Percentiles rank a stretch among this genome's conserved stretches.
phyloP scores from a whole-genome alignment of 92 coral and sea anemone species.

The Ricordea florida region DNA sequence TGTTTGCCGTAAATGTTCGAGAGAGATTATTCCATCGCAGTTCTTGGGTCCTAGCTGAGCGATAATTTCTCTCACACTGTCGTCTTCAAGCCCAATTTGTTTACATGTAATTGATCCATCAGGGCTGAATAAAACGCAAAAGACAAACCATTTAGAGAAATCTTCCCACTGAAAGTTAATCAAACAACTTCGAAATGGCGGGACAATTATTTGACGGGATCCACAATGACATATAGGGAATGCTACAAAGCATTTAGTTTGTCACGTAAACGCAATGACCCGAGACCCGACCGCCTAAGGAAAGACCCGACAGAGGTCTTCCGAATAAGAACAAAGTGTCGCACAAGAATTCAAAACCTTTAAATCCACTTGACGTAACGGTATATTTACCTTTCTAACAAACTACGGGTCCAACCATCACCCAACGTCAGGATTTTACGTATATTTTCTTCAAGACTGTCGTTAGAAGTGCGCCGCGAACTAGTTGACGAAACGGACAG shows the following conservation, averaged over 20 bases:
- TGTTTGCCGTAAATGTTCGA: conserved; percentile 28
- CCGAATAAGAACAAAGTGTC: neutral
- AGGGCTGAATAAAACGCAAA: conserved; percentile 55
- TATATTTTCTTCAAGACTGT: conserved; percentile 81
- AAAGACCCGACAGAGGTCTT: conserved; percentile 34
- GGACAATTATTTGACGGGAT: conserved; percentile 20
- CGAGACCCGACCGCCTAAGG: conserved; percentile 34
- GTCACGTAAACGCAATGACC: conserved; percentile 29
- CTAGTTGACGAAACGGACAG: conserved; percentile 59
- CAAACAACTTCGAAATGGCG: neutral
- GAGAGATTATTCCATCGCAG: conserved; percentile 11
- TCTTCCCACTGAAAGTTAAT: conserved; percentile 20
- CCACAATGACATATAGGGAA: conserved; percentile 16
- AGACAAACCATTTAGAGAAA: conserved; percentile 28
- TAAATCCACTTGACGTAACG: conserved; percentile 15
- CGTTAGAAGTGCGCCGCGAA: conserved; percentile 70
- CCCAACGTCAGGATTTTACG: conserved; percentile 66
- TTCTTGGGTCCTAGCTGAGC: conserved; percentile 59
- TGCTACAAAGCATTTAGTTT: neutral
- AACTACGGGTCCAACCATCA: conserved; percentile 56
- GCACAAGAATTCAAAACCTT: neutral
- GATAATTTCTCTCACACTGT: conserved; percentile 67
- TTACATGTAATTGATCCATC: conserved; percentile 64
- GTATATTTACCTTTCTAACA: conserved; percentile 78
- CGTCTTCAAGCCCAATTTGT: conserved; percentile 66